Percentiles rank a stretch among this genome's conserved stretches.
These are phyloP conservation scores for Phocoena sinus DNA, from an alignment of 2,113 vertebrate species.

Conservation along the genomic window DNA sequence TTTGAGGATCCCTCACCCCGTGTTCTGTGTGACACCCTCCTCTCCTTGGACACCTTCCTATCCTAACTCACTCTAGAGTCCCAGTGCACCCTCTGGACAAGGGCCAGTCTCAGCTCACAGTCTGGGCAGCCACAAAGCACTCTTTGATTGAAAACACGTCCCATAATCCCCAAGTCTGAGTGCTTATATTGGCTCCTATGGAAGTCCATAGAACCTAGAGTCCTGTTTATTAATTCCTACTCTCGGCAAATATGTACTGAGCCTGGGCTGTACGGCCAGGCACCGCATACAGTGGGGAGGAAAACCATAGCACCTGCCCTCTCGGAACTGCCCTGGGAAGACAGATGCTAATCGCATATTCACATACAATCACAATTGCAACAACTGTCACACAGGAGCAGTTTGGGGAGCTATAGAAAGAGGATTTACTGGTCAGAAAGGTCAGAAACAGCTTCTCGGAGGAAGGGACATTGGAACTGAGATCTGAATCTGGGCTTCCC, in stretches of 20 bases:
- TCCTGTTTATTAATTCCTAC: too few species aligned
- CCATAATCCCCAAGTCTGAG: neutral
- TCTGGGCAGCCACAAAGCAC: rapidly evolving
- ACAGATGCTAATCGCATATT: rapidly evolving
- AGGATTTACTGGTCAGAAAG: too few species aligned
- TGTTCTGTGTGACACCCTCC: rapidly evolving
- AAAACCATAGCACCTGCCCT: rapidly evolving
- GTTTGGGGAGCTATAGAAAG: neutral
- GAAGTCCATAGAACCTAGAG: neutral
- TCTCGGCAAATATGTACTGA: neutral
- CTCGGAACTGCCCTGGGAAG: rapidly evolving
- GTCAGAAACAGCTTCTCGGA: neutral
- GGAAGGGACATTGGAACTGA: neutral
- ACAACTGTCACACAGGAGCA: rapidly evolving
- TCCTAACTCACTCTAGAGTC: neutral
- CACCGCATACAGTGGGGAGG: rapidly evolving
- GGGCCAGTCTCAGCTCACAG: too few species aligned
- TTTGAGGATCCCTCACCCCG: rapidly evolving
- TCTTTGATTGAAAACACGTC: too few species aligned
- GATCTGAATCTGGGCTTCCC: neutral
- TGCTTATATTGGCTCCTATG: rapidly evolving
- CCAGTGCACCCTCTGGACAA: rapidly evolving
- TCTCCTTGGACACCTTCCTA: rapidly evolving
- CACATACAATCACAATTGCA: rapidly evolving
- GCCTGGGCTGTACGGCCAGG: rapidly evolving